Evolutionary conservation across 2,888 invertebrate species (phyloP), one percentile per base, ranked within the genome.

Genomic region (Peribatodes rhomboidaria): DNA sequence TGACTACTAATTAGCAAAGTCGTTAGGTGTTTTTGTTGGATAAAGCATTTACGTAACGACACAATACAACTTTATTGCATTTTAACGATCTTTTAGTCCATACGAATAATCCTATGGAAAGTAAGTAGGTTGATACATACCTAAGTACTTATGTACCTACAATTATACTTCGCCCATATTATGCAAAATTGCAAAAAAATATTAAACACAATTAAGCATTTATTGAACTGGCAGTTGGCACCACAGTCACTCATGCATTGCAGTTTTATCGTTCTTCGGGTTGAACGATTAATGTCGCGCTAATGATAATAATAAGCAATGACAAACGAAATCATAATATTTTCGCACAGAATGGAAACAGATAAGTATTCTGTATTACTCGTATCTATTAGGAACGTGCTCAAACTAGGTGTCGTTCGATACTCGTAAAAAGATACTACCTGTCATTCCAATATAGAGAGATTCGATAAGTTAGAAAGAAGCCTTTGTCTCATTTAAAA

Each of bases 1-100:
- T 39, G 27, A 20, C 18, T 44, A 42, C 7, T 53, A 56, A 60
- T 55, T 59, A 60, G 20, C 55, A 14, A 18, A 50, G n/a, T 59
- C 27, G 49, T 54, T 39, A 55, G 13, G 0, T n/a, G 20, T 57
- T 63, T 57, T 63, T 57, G 20, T 47, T 47, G 0, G 47, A 31
- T 47, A 2, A 47, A 47, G 47, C 1, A 46, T 11, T 7, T 22
- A n/a, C 46, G 46, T 22, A 46, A 46, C 8, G 22, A 22, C 22
- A n/a, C 46, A 10, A 39, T 7, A 6, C 20, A 20, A 4, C n/a
- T 13, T 46, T 22, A 46, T 22, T n/a, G 46, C 42, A 18, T 42
- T 46, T 42, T 42, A 42, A 42, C 42, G 42, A 42, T 37, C 37
- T 13, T 41, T 6, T 27, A 27, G 27, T 27, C 27, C 27, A 27